Conservation (phyloP, 2,797 vertebrate genomes). For the Hephaestus fuliginosus region DNA sequence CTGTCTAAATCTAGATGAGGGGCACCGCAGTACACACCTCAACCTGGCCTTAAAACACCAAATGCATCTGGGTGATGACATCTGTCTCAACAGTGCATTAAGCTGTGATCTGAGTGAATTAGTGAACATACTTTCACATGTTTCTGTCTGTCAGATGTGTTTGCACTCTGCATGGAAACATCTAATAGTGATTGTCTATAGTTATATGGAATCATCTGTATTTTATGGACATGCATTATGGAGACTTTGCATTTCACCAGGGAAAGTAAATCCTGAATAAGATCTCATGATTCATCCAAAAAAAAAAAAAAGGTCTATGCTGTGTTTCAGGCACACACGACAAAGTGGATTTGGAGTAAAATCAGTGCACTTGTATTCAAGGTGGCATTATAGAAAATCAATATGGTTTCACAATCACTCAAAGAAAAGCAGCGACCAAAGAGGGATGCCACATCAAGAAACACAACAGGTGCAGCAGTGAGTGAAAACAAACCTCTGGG, state of each 20-base stretch:
- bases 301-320: neutral
- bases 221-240: neutral
- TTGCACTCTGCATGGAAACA: neutral
- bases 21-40: neutral
- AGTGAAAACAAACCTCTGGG: neutral
- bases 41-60: neutral
- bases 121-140: neutral
- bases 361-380: neutral
- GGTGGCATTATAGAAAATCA: neutral
- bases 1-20: constrained; percentile 22
- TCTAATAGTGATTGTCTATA: neutral
- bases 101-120: neutral
- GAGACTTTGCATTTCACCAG: neutral
- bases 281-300: neutral
- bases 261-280: neutral
- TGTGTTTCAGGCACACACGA: neutral
- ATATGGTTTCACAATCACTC: neutral
- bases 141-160: neutral
- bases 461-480: neutral
- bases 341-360: neutral
- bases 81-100: neutral
- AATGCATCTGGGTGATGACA: neutral
- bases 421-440: neutral
- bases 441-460: neutral
- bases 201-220: neutral